Base-by-base conservation (phyloP, 1,140 invertebrate genomes). In the Hylaeus anthracinus region DNA sequence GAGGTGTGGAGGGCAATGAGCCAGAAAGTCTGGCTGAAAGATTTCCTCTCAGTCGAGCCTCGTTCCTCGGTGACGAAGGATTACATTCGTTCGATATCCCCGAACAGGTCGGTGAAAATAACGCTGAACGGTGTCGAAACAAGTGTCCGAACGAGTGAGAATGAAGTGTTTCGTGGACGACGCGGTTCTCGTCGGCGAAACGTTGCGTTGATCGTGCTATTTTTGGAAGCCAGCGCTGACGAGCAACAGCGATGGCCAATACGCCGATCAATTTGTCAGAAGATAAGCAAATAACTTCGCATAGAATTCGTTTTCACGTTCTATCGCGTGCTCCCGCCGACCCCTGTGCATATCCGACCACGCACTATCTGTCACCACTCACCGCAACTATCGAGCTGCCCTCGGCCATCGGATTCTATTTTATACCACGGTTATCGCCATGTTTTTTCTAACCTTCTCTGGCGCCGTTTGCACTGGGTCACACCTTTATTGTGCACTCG, bases 1-100 rank as follows among this genome's bases (percentile, higher is more conserved):
- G 77, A 79, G 77, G 77, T 79, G 79, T 80, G 79, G 72, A 74
- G 72, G 79, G 79, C 79, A 80, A 80, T 80, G 72, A 80, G 79
- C 79, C 79, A 74, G 72, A 80, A 80, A 74, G 72, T 80, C 72
- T 80, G 79, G 79, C 79, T 69, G 79, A 74, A 80, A 80, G 79
- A 75, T 74, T 26, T 80, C 65, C 39, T 80, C 72, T 74, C 79
- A 80, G 79, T 80, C 79, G 79, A 63, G 72, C 53, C 72, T 75
- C 37, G 72, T 51, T 61, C 63, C 63, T 80, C 72, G 72, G 43
- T 74, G 79, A 80, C 72, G 72, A 74, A 80, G 79, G 79, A 80
- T 74, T 80, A 75, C 48, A 14, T 12, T 55, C 55, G 63, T 60
- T 61, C 78, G 78, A 72, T 73, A 10, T 1, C 15, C 45, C 1